phyloP scores from a whole-genome alignment of 2,888 invertebrate species.

The Monoplex corrugatus region DNA sequence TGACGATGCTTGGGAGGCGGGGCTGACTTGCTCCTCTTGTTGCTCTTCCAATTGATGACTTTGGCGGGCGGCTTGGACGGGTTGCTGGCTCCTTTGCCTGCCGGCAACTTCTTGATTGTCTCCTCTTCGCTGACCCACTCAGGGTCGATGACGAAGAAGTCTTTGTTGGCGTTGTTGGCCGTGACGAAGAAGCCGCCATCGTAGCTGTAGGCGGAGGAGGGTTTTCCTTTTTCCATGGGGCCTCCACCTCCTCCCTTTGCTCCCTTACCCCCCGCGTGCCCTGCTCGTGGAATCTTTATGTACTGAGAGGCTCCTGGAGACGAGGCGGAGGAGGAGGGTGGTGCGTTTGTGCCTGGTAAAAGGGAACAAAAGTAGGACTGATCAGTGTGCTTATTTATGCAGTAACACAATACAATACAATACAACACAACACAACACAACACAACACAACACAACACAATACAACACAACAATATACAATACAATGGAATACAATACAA shows the following conservation, averaged over 20 bases:
- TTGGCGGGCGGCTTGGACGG: too few relatives aligned
- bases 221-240: background rate
- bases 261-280: slow-evolving; percentile 34
- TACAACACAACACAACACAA: too few relatives aligned
- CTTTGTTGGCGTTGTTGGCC: slow-evolving; percentile 65
- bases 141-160: slow-evolving; percentile 79
- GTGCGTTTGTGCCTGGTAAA: background rate
- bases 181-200: slow-evolving; percentile 75
- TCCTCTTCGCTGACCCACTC: slow-evolving; percentile 80
- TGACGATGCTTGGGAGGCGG: slow-evolving; percentile 72
- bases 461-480: too few relatives aligned
- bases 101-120: slow-evolving; percentile 71
- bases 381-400: too few relatives aligned
- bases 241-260: background rate
- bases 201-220: slow-evolving; percentile 66
- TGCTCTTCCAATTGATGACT: background rate
- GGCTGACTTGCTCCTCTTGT: slow-evolving; percentile 74
- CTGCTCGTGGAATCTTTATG: slow-evolving; percentile 57
- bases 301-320: slow-evolving; percentile 25
- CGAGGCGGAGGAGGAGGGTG: slow-evolving; percentile 27
- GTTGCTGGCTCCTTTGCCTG: slow-evolving; percentile 56
- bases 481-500: too few relatives aligned
- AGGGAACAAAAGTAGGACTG: background rate
- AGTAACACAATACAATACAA: too few relatives aligned
- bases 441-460: too few relatives aligned